A percentile compares a stretch with the other conserved stretches of the same genome.
Conservation (phyloP, 1,140 invertebrate genomes). For the Ceratina japonica region DNA sequence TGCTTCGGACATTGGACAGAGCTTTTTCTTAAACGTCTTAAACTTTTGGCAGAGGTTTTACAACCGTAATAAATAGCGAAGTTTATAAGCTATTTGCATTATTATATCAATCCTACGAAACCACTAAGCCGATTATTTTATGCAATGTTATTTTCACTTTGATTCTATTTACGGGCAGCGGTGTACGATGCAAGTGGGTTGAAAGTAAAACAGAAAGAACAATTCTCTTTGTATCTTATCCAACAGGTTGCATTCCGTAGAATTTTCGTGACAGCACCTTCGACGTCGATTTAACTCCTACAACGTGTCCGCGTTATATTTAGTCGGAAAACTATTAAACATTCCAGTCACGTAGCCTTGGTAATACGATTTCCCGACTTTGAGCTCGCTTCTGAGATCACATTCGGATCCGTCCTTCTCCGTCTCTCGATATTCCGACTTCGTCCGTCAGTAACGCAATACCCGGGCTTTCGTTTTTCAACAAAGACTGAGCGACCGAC, state of each 20-base stretch:
- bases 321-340: slow-evolving; percentile 12
- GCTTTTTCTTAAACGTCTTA: no score
- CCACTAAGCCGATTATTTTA: no score
- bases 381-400: slow-evolving; percentile 19
- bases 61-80: no score
- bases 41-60: no score
- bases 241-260: not conserved
- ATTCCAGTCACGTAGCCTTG: slow-evolving; percentile 12
- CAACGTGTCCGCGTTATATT: not conserved
- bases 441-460: slow-evolving; percentile 32
- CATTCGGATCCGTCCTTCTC: slow-evolving; percentile 26
- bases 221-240: not conserved
- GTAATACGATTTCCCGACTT: slow-evolving; percentile 49
- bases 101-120: no score
- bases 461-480: not conserved
- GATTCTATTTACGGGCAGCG: no score
- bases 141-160: no score
- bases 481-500: not conserved
- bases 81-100: no score
- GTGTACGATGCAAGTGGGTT: no score
- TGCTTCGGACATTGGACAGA: no score
- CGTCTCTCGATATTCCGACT: slow-evolving; percentile 19
- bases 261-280: not conserved
- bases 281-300: slow-evolving; percentile 28
- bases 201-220: not conserved